Evolutionary conservation across 2,797 vertebrate species (phyloP).

Genomic region (Sebastes baramenuke): DNA sequence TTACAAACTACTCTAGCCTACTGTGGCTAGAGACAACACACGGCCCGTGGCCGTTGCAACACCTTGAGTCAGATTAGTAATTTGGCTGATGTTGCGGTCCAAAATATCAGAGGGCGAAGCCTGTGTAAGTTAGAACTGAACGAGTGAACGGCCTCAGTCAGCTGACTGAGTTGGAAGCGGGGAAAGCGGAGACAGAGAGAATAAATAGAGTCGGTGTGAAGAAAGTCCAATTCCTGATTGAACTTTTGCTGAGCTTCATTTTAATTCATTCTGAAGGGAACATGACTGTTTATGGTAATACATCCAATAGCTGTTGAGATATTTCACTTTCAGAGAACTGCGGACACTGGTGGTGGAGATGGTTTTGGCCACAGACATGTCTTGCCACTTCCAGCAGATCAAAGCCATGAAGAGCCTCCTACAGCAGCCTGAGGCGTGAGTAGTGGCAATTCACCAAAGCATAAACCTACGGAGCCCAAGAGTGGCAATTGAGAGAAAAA

Average conservation of each 20-base stretch:
- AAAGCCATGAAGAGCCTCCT: constrained; percentile 95
- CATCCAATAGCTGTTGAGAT: background rate
- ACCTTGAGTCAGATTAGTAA: too few species aligned
- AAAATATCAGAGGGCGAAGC: too few species aligned
- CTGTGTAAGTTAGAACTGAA: too few species aligned
- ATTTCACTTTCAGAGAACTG: constrained; percentile 84
- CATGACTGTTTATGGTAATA: background rate
- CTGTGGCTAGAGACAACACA: too few species aligned
- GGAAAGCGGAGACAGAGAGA: too few species aligned
- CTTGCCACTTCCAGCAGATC: constrained; percentile 98
- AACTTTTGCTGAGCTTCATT: background rate
- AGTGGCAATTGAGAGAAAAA: too few species aligned
- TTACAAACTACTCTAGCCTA: too few species aligned
- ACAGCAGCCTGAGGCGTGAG: constrained; percentile 94
- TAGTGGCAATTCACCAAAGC: constrained; percentile 25
- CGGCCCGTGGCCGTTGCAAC: too few species aligned
- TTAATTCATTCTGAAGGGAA: background rate
- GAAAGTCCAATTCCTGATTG: background rate
- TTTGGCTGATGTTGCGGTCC: too few species aligned
- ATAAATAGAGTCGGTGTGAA: too few species aligned
- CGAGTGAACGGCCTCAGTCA: background rate
- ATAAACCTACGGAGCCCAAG: background rate
- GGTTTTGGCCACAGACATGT: constrained; percentile 98
- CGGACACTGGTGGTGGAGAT: constrained; percentile 94
- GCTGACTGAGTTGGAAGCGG: background rate